Evolutionary conservation across 2,113 vertebrate species (phyloP), one percentile per base, ranked within the genome.

Genomic region (Ochotona curzoniae): DNA sequence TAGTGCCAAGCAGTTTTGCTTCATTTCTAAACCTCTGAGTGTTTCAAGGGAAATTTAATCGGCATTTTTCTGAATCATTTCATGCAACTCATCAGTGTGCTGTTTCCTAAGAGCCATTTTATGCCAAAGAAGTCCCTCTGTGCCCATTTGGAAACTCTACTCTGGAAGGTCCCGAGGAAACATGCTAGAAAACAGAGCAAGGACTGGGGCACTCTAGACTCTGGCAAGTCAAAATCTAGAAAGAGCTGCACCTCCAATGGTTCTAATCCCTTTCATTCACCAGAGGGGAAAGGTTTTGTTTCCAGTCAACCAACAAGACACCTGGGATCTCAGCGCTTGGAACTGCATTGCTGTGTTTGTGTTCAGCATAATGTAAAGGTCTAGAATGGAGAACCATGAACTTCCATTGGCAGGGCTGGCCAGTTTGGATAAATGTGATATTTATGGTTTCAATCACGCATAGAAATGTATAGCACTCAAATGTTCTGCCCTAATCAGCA

Each of bases 1-100:
- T 82, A 69, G 71, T 96, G 97, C 97, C 96, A 95, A 96, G 91
- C 82, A 93, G 69, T 96, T 97, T 95, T 96, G 81, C 95, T 94
- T 97, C 97, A 96, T 97, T 97, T 96, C 90, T 95, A 97, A 96
- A 81, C 97, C 95, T 96, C n/a, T 95, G 96, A 79, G 97, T 93
- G 96, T 97, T 97, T 95, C 87, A 97, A 83, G 90, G 74, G 96
- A 96, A 97, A 97, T 95, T 95, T 95, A 97, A 97, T 96, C 90
- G 44, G 97, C 89, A 94, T 96, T 96, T 96, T 97, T 96, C 94
- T 95, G 95, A 97, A 96, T 97, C 67, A 17, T 96, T 94, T 96
- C 93, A 90, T 95, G 94, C 94, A 97, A 94, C 75, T 97, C 96
- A 94, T 96, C 96, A 97, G 95, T 78, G 44, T 83, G 94, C 78